Conservation (phyloP, 2,797 vertebrate species). For the Pseudomugil tenellus region DNA sequence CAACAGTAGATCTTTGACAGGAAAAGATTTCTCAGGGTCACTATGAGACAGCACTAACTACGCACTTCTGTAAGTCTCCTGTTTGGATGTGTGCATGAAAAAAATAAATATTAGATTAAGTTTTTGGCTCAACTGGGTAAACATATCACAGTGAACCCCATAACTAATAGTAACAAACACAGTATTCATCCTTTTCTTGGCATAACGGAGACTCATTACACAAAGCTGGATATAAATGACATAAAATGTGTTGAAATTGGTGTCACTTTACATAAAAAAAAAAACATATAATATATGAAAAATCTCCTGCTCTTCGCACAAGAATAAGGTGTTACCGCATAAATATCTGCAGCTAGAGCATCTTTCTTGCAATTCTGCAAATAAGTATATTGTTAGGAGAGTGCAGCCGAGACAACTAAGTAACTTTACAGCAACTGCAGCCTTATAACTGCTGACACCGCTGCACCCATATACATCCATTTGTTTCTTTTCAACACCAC, state of each 20-base stretch:
- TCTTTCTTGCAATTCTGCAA: neutral
- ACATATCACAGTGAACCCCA: constrained; percentile 2
- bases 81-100: constrained; percentile 8
- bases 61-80: constrained; percentile 1
- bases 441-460: constrained; percentile 13
- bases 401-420: constrained; percentile 3
- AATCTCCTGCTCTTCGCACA: neutral
- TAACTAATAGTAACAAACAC: neutral
- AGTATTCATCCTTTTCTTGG: neutral
- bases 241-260: neutral
- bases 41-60: constrained; percentile 15
- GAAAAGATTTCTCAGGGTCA: constrained; percentile 20
- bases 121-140: neutral
- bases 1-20: constrained; percentile 41
- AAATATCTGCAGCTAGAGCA: neutral
- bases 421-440: constrained; percentile 8
- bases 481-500: constrained; percentile 2
- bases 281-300: neutral
- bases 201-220: neutral
- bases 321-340: neutral
- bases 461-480: neutral
- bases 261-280: neutral
- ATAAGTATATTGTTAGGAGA: constrained; percentile 1
- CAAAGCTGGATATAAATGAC: neutral
- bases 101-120: constrained; percentile 9